A percentile compares a stretch with the other conserved stretches of the same genome.
phyloP scores from a whole-genome alignment of 1,140 invertebrate species.

The Matsumurasca onukii region DNA sequence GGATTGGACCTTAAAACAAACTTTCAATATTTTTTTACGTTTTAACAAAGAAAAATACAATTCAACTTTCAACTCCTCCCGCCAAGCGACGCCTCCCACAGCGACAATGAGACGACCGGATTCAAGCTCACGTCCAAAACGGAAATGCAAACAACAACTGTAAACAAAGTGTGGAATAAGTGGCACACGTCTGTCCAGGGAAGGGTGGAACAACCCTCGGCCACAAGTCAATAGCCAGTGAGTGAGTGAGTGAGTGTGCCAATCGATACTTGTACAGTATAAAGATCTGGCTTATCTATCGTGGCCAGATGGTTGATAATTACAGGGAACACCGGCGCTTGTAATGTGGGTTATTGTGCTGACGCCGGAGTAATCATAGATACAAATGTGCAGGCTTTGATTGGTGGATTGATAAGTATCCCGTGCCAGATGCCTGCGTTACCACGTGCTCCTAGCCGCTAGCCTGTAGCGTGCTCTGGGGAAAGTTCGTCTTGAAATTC shows the following conservation, averaged over 20 bases:
- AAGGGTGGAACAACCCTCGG: neutral
- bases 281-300: neutral
- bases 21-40: too few relatives aligned
- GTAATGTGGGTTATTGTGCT: neutral
- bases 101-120: neutral
- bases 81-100: too few relatives aligned
- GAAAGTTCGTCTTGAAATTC: too few relatives aligned
- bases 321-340: neutral
- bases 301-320: neutral
- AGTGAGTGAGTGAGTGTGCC: too few relatives aligned
- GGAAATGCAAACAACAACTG: neutral
- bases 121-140: neutral
- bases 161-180: neutral
- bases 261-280: slow-evolving; percentile 1
- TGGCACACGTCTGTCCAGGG: neutral
- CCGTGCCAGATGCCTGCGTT: too few relatives aligned
- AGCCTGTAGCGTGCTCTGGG: too few relatives aligned
- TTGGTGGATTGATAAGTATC: too few relatives aligned
- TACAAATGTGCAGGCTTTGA: too few relatives aligned
- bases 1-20: too few relatives aligned
- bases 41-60: too few relatives aligned
- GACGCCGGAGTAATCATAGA: neutral
- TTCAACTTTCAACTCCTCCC: too few relatives aligned
- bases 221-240: neutral
- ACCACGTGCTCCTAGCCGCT: too few relatives aligned